Evolutionary conservation across 2,113 vertebrate genomes (phyloP).

Genomic region (Rhombomys opimus): DNA sequence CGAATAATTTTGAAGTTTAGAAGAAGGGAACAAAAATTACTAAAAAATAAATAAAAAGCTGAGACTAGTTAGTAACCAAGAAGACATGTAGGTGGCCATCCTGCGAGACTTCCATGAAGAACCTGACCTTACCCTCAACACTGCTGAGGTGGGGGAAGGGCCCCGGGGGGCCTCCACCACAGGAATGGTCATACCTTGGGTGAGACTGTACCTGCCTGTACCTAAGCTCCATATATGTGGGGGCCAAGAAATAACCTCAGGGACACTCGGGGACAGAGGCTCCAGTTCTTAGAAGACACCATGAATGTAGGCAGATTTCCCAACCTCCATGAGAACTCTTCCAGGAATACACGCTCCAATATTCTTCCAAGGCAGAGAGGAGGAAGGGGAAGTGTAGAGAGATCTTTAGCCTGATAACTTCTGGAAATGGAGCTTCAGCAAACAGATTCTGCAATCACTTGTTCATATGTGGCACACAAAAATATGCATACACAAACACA

Average conservation of each 20-base stretch:
- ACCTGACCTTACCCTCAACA: neutral
- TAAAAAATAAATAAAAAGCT: neutral
- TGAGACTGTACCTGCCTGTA: neutral
- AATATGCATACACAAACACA: neutral
- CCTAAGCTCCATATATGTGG: too few relatives aligned
- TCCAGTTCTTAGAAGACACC: neutral
- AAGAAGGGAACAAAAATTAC: neutral
- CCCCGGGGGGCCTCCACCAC: neutral
- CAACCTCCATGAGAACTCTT: neutral
- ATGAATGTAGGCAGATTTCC: neutral
- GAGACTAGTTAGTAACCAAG: neutral
- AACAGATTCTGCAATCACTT: neutral
- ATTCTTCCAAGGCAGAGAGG: neutral
- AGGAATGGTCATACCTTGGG: neutral
- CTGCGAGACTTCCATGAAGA: neutral
- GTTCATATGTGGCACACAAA: neutral
- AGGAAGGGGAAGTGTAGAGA: neutral
- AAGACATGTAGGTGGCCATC: neutral
- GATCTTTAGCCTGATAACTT: neutral
- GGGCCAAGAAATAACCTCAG: neutral
- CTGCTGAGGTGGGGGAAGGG: neutral
- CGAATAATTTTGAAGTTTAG: neutral
- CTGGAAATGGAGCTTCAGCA: conserved; percentile 23
- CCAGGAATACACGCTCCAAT: neutral
- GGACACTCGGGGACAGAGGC: neutral